phyloP scores from a whole-genome alignment of 2,113 vertebrate species.

The Pseudorhombus dupliciocellatus region DNA sequence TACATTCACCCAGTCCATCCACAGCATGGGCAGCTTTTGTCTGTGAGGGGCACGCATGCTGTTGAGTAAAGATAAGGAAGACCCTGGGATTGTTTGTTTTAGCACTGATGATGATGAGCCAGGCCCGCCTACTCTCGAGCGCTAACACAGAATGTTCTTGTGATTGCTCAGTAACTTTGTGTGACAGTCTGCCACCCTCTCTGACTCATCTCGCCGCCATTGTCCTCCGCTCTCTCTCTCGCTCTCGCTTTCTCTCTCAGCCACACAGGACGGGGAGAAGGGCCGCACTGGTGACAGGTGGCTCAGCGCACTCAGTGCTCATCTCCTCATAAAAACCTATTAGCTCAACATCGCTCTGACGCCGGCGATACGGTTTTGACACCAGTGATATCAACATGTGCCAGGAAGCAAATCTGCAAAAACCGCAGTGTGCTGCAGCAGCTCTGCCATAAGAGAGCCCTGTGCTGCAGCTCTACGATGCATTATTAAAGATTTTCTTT shows the following conservation, averaged over 20 bases:
- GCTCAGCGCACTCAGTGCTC: constrained; percentile 16
- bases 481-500: constrained; percentile 2
- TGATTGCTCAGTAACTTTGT: neutral
- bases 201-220: constrained; percentile 33
- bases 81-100: neutral
- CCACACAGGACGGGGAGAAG: neutral
- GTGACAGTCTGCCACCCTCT: constrained; percentile 22
- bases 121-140: neutral
- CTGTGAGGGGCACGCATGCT: too few relatives aligned
- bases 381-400: constrained; percentile 18
- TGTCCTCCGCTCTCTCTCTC: constrained; percentile 17
- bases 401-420: constrained; percentile 2
- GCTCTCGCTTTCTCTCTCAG: constrained; percentile 18
- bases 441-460: neutral
- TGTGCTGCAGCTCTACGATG: constrained; percentile 5
- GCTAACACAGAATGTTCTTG: neutral
- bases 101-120: neutral
- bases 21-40: too few relatives aligned
- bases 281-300: constrained; percentile 19
- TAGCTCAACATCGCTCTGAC: constrained; percentile 37
- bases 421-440: constrained; percentile 17
- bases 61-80: too few relatives aligned
- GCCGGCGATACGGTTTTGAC: constrained; percentile 19
- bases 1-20: too few relatives aligned
- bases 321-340: constrained; percentile 22